Evolutionary conservation across 1,140 invertebrate species (phyloP), one percentile per base, ranked within the genome.

Genomic region (Goniozus legneri): DNA sequence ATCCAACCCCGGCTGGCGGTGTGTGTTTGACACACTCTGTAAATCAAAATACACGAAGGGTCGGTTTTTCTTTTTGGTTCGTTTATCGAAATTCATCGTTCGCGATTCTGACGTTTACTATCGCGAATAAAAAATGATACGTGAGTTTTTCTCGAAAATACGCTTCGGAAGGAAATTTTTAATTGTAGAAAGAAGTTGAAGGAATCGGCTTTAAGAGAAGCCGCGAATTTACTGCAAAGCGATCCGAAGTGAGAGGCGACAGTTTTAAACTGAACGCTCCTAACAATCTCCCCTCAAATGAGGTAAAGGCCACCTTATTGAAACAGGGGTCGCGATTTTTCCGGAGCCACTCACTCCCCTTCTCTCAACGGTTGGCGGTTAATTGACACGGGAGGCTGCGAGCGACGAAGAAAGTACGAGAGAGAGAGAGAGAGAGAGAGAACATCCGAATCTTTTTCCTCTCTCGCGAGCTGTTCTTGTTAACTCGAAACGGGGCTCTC

Each of bases 301-400:
- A 76, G 72, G 72, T 74, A 76, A 76, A 75, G 69, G 70, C 69
- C 63, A 70, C 70, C 71, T 75, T 76, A 75, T 75, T 75, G 73
- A 75, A 75, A 74, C 68, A 69, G 69, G 71, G 74, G 73, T 72
- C 58, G 67, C 69, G 69, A 75, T 75, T 76, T 76, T 75, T 75
- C 67, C 69, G 62, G 65, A 50, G 46, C 45, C 46, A 44, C 47
- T 38, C 48, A 44, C 46, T 35, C 47, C 45, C 39, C 14, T 35
- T 35, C 47, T 43, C 19, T 48, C 52, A 51, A 50, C 55, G 57
- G 58, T 45, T 65, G 62, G 65, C 68, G 71, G 71, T 76, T 76
- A 76, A 76, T 75, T 76, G 73, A 75, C 74, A 76, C 63, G 65
- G 60, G 60, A 62, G 64, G 56, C 62, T 60, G 58, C 61, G 64